Conservation (phyloP, 2,797 vertebrate species). For the Sciurus carolinensis region DNA sequence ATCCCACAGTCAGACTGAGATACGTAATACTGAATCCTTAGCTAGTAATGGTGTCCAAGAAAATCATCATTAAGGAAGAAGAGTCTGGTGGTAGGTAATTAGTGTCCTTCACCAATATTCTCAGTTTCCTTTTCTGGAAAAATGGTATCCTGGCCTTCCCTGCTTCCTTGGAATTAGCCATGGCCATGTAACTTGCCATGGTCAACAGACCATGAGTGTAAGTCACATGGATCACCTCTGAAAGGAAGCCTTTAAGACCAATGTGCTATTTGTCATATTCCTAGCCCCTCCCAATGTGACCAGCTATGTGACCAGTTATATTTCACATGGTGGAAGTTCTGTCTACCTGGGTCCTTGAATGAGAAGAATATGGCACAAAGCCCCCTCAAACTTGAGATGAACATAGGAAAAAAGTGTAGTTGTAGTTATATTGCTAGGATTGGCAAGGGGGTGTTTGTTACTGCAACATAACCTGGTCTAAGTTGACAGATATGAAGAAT, state of each 20-base stretch:
- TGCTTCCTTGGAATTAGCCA: neutral
- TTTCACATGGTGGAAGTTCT: neutral
- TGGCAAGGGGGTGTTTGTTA: neutral
- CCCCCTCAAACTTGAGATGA: neutral
- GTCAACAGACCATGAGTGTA: neutral
- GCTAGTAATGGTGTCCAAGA: neutral
- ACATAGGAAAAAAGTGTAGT: neutral
- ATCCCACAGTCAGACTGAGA: neutral
- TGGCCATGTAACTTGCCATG: neutral
- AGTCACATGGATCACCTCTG: neutral
- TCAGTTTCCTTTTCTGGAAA: neutral
- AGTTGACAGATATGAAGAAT: neutral
- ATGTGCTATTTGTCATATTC: neutral
- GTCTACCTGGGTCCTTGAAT: neutral
- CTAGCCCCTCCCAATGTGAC: neutral
- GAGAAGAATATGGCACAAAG: neutral
- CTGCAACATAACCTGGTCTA: neutral
- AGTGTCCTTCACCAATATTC: neutral
- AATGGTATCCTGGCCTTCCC: neutral
- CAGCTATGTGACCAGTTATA: neutral
- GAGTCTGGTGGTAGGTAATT: constrained; percentile 29
- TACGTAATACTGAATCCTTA: neutral
- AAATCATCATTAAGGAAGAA: constrained; percentile 3
- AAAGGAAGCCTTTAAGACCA: constrained; percentile 13
- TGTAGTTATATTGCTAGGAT: neutral